A percentile compares a stretch with the other conserved stretches of the same genome.
phyloP scores from a whole-genome alignment of 2,797 vertebrate genomes.

The Phaenicophaeus curvirostris region DNA sequence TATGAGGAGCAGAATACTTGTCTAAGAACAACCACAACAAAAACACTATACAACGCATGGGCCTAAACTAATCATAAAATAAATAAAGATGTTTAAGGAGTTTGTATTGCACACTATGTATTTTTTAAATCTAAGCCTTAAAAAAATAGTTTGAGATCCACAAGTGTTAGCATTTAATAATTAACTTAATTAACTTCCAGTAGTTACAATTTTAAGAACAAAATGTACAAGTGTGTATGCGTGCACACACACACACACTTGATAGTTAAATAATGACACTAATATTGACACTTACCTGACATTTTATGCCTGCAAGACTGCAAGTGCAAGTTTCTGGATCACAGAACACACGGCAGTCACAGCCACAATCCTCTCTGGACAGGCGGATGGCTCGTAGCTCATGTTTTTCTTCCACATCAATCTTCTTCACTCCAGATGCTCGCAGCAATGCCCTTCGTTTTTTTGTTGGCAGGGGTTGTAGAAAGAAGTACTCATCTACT shows the following conservation, averaged over 20 bases:
- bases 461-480: conserved; percentile 97
- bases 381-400: conserved; percentile 94
- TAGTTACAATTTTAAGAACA: neutral
- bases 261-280: neutral
- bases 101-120: neutral
- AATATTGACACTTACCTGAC: conserved; percentile 85
- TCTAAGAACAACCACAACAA: neutral
- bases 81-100: neutral
- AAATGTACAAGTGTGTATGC: neutral
- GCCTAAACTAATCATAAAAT: neutral
- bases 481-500: conserved; percentile 99
- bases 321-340: conserved; percentile 98
- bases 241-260: too few relatives aligned
- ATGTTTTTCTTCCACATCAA: conserved; percentile 97
- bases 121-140: neutral
- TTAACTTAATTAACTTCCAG: neutral
- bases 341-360: conserved; percentile 95
- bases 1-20: neutral
- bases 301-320: conserved; percentile 97
- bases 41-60: neutral
- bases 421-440: conserved; percentile 95
- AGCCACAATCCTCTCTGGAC: conserved; percentile 97
- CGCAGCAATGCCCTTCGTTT: conserved; percentile 92
- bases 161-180: neutral
- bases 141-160: neutral